Base-by-base conservation (phyloP, 2,888 invertebrate genomes). In the Dichetophora obliterata region DNA sequence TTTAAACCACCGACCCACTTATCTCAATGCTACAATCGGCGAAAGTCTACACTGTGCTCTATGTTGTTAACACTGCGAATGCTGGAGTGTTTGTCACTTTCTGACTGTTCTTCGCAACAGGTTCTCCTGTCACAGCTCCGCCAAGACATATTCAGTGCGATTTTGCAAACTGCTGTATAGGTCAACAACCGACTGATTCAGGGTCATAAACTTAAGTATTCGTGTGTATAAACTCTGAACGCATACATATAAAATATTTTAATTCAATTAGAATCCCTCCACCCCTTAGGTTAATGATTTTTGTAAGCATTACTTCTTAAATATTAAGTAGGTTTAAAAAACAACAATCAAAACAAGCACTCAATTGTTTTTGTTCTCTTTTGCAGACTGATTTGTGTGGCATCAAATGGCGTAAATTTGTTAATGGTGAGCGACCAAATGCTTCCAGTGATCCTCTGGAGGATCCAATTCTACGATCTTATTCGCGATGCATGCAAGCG, bases 341-440 rank as follows among this genome's bases (percentile, higher is more conserved):
- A 6, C 8, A 8, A 5, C 31, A 31, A 31, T 4, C 31, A 31
- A 31, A 31, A 4, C 3, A 37, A 5, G 8, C 8, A 37, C 4
- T 37, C 8, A 6, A 1, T 8, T 37, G 5, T 37, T 37, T 11
- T 43, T 43, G 43, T 43, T 43, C 43, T 43, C 11, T 43, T 66
- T 82, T 81, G 16, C 93, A 99, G 98, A 98, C 99, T 91, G 99
- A 99, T 92, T 93, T 98, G 90, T 96, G 97, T 92, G 98, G 98
- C 89, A 98, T 99, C 91, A 98, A 98, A 96, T 98, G 98, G 98
- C 96, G 96, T 92, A 97, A 96, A 91, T 89, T 89, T 84, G 94
- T 95, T 89, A 95, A 95, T 93, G 94, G 94, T 89, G 95, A 95
- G 90, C 84, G 90, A 73, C 88, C 89, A 59, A 89, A 88, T 83